These are phyloP conservation scores for Rhinichthys osculus DNA, from an alignment of 2,797 vertebrate species.

Conservation along the genomic window DNA sequence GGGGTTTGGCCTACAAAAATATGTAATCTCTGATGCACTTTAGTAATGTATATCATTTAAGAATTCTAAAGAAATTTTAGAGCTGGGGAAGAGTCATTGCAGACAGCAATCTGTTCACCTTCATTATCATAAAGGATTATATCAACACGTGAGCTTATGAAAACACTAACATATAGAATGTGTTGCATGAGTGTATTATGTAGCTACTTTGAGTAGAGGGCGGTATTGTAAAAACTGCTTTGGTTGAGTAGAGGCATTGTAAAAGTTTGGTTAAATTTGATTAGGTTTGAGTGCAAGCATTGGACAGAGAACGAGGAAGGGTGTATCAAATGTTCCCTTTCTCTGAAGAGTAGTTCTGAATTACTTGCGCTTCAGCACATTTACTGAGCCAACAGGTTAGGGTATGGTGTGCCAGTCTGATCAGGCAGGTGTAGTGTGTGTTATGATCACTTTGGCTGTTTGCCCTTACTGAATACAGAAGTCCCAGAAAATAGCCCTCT, in stretches of 20 bases:
- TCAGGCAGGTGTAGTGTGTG: constrained; percentile 30
- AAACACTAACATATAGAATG: not conserved
- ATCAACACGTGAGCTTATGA: not conserved
- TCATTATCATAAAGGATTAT: constrained; percentile 2
- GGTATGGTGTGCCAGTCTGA: constrained; percentile 10
- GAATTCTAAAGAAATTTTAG: not conserved
- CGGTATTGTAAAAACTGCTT: not conserved
- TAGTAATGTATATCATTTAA: not conserved
- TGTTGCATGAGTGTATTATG: not conserved
- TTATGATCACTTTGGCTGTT: constrained; percentile 15
- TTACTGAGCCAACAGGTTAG: constrained; percentile 20
- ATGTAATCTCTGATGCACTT: not conserved
- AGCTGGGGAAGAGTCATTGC: not conserved
- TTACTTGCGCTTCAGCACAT: not conserved
- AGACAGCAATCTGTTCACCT: not conserved
- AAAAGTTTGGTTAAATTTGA: not conserved
- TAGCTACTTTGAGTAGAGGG: not conserved
- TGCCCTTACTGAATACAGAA: constrained; percentile 18
- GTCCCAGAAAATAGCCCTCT: not conserved
- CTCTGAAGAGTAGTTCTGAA: not conserved
- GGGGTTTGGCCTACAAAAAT: not conserved
- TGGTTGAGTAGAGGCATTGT: not conserved
- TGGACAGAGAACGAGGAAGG: not conserved
- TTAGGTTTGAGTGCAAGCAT: not conserved
- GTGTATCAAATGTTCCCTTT: not conserved